These are phyloP conservation scores for Hirtodrosophila cameraria DNA, from an alignment of 2,888 invertebrate species.

Conservation along the genomic window DNA sequence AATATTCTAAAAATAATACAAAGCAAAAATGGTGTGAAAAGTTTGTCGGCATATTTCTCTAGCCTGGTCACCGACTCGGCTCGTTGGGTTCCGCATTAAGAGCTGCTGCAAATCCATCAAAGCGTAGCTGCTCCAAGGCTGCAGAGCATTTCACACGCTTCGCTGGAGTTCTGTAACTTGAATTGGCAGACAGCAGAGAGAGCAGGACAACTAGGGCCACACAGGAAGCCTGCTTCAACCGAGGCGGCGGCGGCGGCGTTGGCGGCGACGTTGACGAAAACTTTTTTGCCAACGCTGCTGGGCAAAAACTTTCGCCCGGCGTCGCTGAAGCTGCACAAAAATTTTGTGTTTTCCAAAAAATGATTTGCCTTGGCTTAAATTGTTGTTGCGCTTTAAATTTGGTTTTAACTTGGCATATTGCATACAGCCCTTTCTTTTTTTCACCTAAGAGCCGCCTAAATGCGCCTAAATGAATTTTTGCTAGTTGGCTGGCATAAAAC, in stretches of 20 bases:
- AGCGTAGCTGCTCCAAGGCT: conserved; percentile 57
- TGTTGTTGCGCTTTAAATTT: conserved; percentile 59
- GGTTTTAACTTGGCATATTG: conserved; percentile 40
- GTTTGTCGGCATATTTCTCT: conserved; percentile 11
- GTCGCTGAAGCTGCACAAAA: conserved; percentile 74
- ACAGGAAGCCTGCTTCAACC: conserved; percentile 42
- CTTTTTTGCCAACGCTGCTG: conserved; percentile 67
- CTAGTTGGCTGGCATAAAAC: conserved; percentile 64
- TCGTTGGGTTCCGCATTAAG: conserved; percentile 46
- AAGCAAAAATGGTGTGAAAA: conserved; percentile 30
- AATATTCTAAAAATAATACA: conserved; percentile 23
- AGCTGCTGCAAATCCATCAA: conserved; percentile 61
- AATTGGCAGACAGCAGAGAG: conserved; percentile 63
- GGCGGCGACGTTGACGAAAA: conserved; percentile 35
- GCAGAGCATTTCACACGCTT: conserved; percentile 76
- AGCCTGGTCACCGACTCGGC: conserved; percentile 45
- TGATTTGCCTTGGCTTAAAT: conserved; percentile 66
- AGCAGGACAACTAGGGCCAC: conserved; percentile 28
- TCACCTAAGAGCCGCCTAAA: conserved; percentile 59
- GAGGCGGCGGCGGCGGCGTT: conserved; percentile 12
- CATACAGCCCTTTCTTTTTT: conserved; percentile 11
- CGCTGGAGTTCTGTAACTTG: conserved; percentile 77
- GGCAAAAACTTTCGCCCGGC: conserved; percentile 62
- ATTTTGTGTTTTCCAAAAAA: conserved; percentile 62
- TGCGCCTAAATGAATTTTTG: conserved; percentile 78